phyloP scores from a whole-genome alignment of 92 coral and sea anemone species.

The Meandrina meandrites region DNA sequence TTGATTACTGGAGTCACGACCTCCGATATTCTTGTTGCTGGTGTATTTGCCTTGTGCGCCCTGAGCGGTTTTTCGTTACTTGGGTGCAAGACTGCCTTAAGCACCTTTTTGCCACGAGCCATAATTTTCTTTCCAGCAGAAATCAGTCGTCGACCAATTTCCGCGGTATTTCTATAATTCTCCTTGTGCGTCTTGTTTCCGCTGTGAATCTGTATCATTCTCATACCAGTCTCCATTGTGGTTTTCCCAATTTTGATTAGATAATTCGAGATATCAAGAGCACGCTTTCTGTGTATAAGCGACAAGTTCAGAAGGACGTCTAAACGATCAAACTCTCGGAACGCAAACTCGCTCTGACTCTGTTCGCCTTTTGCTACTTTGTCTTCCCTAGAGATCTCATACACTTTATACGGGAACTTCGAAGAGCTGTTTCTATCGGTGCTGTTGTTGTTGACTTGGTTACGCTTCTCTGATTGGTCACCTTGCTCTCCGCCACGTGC shows the following conservation, averaged over 20 bases:
- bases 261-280: slow-evolving; percentile 70
- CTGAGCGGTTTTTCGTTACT: background rate
- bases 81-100: slow-evolving; percentile 27
- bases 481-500: background rate
- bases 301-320: slow-evolving; percentile 69
- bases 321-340: slow-evolving; percentile 55
- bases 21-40: background rate
- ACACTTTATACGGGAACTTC: slow-evolving; percentile 35
- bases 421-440: background rate
- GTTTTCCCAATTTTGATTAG: slow-evolving; percentile 84
- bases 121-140: slow-evolving; percentile 75
- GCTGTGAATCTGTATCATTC: slow-evolving; percentile 46
- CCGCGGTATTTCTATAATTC: slow-evolving; percentile 12
- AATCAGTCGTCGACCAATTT: slow-evolving; percentile 77
- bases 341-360: background rate
- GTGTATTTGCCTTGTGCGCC: slow-evolving; percentile 5
- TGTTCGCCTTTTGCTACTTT: background rate
- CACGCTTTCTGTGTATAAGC: slow-evolving; percentile 64
- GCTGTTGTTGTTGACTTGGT: background rate
- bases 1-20: slow-evolving; percentile 70
- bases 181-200: slow-evolving; percentile 29
- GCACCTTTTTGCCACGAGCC: slow-evolving; percentile 68
- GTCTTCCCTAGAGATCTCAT: slow-evolving; percentile 2
- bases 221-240: slow-evolving; percentile 81
- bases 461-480: slow-evolving; percentile 11